phyloP scores from a whole-genome alignment of 2,113 vertebrate species.

The Gorsachius goisagi region DNA sequence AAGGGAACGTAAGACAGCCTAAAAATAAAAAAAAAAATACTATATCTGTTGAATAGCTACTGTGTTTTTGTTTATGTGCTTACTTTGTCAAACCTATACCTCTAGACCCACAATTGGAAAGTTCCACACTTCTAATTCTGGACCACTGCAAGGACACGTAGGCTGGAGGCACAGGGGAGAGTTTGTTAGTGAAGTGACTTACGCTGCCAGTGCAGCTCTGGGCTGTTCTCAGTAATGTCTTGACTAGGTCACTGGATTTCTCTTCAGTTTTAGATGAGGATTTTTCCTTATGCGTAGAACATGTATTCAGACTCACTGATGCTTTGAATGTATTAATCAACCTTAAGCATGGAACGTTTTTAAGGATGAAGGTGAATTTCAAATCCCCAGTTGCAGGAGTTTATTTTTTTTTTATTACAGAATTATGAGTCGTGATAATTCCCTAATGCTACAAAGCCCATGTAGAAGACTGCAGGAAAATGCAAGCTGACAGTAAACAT shows the following conservation, averaged over 20 bases:
- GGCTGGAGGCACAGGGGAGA: too few relatives aligned
- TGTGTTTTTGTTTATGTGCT: not conserved
- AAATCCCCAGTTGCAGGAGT: not conserved
- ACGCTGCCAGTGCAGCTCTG: not conserved
- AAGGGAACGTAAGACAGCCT: constrained; percentile 53
- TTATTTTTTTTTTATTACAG: not conserved
- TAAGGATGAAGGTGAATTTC: not conserved
- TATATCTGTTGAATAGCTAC: not conserved
- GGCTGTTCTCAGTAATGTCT: not conserved
- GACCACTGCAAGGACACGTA: not conserved
- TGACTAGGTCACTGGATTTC: not conserved
- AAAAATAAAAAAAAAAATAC: not conserved
- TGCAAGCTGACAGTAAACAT: not conserved
- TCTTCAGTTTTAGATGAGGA: not conserved
- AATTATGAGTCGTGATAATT: not conserved
- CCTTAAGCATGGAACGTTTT: not conserved
- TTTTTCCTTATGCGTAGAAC: not conserved
- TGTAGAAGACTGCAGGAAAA: not conserved
- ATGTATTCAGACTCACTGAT: not conserved
- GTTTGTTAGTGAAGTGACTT: not conserved
- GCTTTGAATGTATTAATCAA: not conserved
- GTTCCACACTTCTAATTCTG: not conserved
- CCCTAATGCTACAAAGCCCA: not conserved
- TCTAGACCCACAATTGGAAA: not conserved
- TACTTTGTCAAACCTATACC: not conserved